Evolutionary conservation across 2,888 invertebrate species (phyloP), one percentile per base, ranked within the genome.

Genomic region (Chorisops tibialis): DNA sequence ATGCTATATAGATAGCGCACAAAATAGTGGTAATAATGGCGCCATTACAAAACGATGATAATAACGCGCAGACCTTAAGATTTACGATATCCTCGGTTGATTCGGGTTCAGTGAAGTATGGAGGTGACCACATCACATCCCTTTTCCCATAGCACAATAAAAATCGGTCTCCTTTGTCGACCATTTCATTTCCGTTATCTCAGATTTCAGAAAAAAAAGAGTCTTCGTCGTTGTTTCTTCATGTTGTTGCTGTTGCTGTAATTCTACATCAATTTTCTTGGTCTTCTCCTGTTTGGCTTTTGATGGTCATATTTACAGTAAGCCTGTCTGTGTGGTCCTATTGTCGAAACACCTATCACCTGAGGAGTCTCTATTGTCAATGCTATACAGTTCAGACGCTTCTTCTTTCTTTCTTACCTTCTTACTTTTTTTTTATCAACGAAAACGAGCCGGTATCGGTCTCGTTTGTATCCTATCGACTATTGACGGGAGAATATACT

Each of bases 261-360:
- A n/a, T n/a, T 30, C 30, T 30, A 7, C 30, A 14, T 30, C n/a
- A 7, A 35, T 50, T 3, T 37, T 37, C n/a, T 38, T 51, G 43
- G 56, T 45, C 18, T 45, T 56, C 45, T 21, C 43, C 19, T 30
- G 16, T 24, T 16, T 43, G 45, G 56, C 56, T 56, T 56, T 56
- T 56, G 56, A 45, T 18, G 61, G 52, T 52, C 37, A 50, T 64
- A 39, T 54, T 59, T 59, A 60, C 51, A 37, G 51, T 60, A 18
- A 45, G 14, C 35, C 64, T 56, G 62, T 39, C 38, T 60, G 60
- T 64, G 64, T 60, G 64, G 64, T 64, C 64, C 64, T 64, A 56
- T 64, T 64, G 64, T 64, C 59, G 35, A 48, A 38, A 39, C 30
- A 14, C 39, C 61, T 49, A 59, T 64, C 59, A 52, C 59, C 54